phyloP scores from a whole-genome alignment of 2,888 invertebrate genomes.

The Lasioglossum oenotherae region DNA sequence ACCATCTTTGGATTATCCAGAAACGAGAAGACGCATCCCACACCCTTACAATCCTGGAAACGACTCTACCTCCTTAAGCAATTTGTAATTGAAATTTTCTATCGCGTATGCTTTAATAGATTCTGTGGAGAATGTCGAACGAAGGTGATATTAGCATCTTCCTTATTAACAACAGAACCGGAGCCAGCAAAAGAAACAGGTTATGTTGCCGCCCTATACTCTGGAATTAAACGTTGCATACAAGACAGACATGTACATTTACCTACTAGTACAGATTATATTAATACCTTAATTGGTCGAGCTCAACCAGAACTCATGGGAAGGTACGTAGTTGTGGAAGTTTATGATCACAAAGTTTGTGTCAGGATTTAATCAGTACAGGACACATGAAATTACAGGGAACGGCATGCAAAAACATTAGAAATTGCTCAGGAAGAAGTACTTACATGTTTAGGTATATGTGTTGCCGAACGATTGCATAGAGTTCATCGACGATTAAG shows the following conservation, averaged over 20 bases:
- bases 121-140: slow-evolving; percentile 97
- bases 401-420: slow-evolving; percentile 97
- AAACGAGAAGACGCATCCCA: too few species aligned
- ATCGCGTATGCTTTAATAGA: slow-evolving; percentile 75
- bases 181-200: slow-evolving; percentile 95
- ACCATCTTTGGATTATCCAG: too few species aligned
- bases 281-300: slow-evolving; percentile 93
- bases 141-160: slow-evolving; percentile 94
- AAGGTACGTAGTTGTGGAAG: slow-evolving; percentile 85
- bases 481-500: slow-evolving; percentile 93
- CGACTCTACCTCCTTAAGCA: background rate
- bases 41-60: too few species aligned
- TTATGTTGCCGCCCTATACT: slow-evolving; percentile 94
- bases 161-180: slow-evolving; percentile 93
- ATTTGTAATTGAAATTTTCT: background rate
- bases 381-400: slow-evolving; percentile 84
- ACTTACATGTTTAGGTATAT: slow-evolving; percentile 96
- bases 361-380: background rate
- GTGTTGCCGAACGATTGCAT: slow-evolving; percentile 95
- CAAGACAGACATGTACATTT: slow-evolving; percentile 95
- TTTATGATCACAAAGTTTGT: slow-evolving; percentile 17
- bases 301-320: slow-evolving; percentile 97
- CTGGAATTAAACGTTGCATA: slow-evolving; percentile 94
- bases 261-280: slow-evolving; percentile 94
- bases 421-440: slow-evolving; percentile 99